Percentiles rank a stretch among this genome's conserved stretches.
Conservation (phyloP, 1,140 invertebrate species). For the Camponotus pennsylvanicus region DNA sequence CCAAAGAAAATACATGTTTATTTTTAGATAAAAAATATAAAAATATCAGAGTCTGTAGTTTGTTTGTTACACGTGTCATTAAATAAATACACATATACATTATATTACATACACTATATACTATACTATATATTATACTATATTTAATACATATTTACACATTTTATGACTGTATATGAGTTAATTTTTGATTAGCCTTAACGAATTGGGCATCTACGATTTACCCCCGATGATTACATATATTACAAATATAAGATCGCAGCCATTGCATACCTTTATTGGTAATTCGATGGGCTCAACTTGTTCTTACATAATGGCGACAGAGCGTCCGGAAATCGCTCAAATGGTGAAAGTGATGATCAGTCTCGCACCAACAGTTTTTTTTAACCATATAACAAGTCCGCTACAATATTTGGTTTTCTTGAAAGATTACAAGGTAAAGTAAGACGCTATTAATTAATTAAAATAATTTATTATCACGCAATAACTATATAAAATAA, state of each 20-base stretch:
- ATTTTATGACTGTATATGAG: no score
- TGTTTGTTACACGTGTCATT: no score
- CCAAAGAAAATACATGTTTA: no score
- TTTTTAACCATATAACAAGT: conserved; percentile 90
- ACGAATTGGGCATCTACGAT: conserved; percentile 88
- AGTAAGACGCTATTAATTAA: conserved; percentile 74
- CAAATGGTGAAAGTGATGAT: conserved; percentile 87
- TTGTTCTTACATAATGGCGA: conserved; percentile 88
- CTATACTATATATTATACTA: no score
- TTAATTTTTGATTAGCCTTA: conserved; percentile 65
- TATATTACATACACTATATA: no score
- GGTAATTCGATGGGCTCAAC: conserved; percentile 90
- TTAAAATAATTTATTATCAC: not conserved
- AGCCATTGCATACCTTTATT: conserved; percentile 83
- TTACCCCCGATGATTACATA: conserved; percentile 88
- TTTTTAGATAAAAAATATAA: no score
- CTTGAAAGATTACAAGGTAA: conserved; percentile 84
- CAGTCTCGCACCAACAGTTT: conserved; percentile 92
- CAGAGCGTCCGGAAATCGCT: conserved; percentile 86
- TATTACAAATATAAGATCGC: conserved; percentile 68
- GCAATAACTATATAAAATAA: not conserved
- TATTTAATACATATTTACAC: no score
- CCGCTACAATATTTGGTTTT: conserved; percentile 89
- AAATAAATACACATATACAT: no score
- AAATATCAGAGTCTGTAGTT: no score